Percentiles rank a stretch among this genome's conserved stretches.
Conservation (phyloP, 1,140 invertebrate species). For the Nasonia giraulti region DNA sequence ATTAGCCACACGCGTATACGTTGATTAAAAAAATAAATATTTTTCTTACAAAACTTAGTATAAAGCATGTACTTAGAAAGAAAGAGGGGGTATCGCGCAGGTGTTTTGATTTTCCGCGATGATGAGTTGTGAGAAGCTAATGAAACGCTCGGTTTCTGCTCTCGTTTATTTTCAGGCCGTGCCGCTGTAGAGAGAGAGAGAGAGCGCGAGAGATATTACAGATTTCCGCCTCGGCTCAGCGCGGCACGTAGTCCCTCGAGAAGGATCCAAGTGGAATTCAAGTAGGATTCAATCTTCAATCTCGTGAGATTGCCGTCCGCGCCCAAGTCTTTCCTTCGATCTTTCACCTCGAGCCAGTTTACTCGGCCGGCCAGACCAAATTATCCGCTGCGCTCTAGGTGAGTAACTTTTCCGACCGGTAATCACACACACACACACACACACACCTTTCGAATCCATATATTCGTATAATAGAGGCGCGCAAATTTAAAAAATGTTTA, state of each 20-base stretch:
- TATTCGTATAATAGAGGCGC: no score
- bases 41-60: no score
- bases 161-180: background rate
- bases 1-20: no score
- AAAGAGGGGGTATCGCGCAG: background rate
- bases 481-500: no score
- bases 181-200: background rate
- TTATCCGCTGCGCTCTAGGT: background rate
- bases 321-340: conserved; percentile 21
- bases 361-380: background rate
- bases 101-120: background rate
- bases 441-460: background rate
- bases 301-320: conserved; percentile 24
- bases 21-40: no score
- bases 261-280: conserved; percentile 5
- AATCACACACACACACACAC: background rate
- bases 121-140: background rate
- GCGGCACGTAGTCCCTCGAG: conserved; percentile 1
- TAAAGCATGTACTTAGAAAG: no score
- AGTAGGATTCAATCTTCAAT: conserved; percentile 33
- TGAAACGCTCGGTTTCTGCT: background rate
- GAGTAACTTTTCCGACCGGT: background rate
- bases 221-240: background rate
- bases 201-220: background rate
- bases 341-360: conserved; percentile 24